These are phyloP conservation scores for Pagetopsis macropterus DNA, from an alignment of 2,797 vertebrate species.

Conservation along the genomic window DNA sequence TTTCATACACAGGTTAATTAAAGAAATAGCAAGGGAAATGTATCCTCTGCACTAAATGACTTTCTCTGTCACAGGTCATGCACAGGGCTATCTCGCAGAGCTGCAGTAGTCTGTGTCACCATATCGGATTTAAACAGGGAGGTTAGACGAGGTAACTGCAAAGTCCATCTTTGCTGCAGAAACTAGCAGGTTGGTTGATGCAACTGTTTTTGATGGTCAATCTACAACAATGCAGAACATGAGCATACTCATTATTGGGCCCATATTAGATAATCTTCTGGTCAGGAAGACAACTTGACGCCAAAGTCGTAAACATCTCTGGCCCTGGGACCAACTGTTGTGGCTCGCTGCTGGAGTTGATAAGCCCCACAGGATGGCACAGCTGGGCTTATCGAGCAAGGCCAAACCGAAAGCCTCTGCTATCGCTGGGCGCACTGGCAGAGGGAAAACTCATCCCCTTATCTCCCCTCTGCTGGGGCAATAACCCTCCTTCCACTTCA, in stretches of 20 bases:
- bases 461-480: conserved; percentile 55
- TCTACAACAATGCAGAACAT: conserved; percentile 6
- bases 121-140: neutral
- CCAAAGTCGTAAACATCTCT: conserved; percentile 63
- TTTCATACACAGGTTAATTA: conserved; percentile 4
- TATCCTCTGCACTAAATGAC: neutral
- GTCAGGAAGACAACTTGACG: conserved; percentile 56
- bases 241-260: neutral
- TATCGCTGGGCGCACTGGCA: conserved; percentile 57
- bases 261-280: conserved; percentile 22
- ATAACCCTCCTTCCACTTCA: conserved; percentile 46
- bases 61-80: conserved; percentile 3
- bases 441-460: conserved; percentile 58
- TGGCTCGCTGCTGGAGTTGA: conserved; percentile 63
- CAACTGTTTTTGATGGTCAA: neutral
- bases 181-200: neutral
- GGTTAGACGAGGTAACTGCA: neutral
- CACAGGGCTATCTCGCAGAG: conserved; percentile 8
- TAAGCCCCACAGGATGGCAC: conserved; percentile 75
- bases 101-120: neutral
- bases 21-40: conserved; percentile 7
- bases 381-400: conserved; percentile 63
- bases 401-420: conserved; percentile 57
- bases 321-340: conserved; percentile 64
- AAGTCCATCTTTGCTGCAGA: conserved; percentile 1